Conservation (phyloP, 2,888 invertebrate genomes). For the Melinaea menophilus region DNA sequence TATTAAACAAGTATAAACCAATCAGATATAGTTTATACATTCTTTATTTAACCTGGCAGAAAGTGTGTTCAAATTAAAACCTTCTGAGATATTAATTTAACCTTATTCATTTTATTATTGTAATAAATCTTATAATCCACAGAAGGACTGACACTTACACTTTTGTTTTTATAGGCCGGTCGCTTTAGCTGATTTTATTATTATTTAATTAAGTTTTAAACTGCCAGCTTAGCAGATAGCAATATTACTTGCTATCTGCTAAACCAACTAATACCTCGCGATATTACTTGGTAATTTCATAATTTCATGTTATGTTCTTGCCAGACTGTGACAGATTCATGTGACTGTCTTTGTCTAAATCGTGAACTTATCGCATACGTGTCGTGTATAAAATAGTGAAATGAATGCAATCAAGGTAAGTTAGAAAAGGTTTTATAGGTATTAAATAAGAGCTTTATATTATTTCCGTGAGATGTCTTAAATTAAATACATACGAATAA, state of each 20-base stretch:
- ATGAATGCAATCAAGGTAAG: conserved; percentile 25
- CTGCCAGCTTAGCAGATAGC: conserved; percentile 22
- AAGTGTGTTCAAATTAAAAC: no score
- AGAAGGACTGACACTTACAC: conserved; percentile 16
- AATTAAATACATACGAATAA: conserved; percentile 29
- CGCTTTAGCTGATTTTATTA: conserved; percentile 30
- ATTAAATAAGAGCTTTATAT: conserved; percentile 34
- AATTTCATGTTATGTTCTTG: no score
- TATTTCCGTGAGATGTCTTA: conserved; percentile 32
- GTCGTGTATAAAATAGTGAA: conserved; percentile 19
- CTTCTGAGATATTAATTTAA: not conserved
- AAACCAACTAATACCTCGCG: conserved; percentile 12
- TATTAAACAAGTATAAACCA: no score
- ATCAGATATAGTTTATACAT: no score
- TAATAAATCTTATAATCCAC: conserved; percentile 10
- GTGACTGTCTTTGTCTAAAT: no score
- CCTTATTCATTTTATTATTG: no score
- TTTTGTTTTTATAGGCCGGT: conserved; percentile 32
- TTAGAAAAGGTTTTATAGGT: conserved; percentile 36
- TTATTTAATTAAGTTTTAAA: not conserved
- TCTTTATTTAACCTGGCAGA: no score
- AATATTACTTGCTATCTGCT: not conserved
- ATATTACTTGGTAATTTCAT: not conserved
- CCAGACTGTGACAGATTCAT: no score
- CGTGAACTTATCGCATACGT: conserved; percentile 9